Conservation (phyloP, 2,888 invertebrate genomes). For the Brachypalpus laphriformis region DNA sequence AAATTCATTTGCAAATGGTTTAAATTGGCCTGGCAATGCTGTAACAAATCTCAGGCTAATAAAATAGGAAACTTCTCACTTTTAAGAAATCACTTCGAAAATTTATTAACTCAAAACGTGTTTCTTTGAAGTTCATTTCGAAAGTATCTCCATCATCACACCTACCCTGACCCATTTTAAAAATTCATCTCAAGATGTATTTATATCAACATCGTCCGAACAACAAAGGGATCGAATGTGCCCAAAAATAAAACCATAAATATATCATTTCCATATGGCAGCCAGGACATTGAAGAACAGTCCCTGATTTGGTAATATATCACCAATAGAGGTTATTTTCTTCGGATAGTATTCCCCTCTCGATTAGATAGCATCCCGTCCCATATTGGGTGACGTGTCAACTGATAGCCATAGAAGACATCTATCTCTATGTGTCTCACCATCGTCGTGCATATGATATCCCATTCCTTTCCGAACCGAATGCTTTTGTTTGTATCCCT, state of each 20-base stretch:
- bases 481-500: constrained; percentile 29
- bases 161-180: constrained; percentile 60
- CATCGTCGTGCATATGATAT: constrained; percentile 45
- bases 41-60: too few species aligned
- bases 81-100: background rate
- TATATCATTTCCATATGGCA: constrained; percentile 74
- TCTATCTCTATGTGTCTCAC: constrained; percentile 61
- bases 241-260: constrained; percentile 71
- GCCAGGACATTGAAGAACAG: constrained; percentile 66
- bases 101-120: constrained; percentile 29
- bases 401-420: constrained; percentile 71
- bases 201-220: background rate
- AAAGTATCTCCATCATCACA: constrained; percentile 41
- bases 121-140: constrained; percentile 34
- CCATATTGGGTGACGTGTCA: constrained; percentile 69
- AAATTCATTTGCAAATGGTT: too few species aligned
- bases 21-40: too few species aligned
- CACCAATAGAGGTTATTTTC: constrained; percentile 68
- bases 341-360: constrained; percentile 48
- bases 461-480: constrained; percentile 7
- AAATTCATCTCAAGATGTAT: constrained; percentile 34
- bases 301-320: constrained; percentile 71
- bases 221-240: constrained; percentile 51
- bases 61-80: background rate
- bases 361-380: constrained; percentile 54